Base-by-base conservation (phyloP, 2,888 invertebrate species). In the Labia minor region DNA sequence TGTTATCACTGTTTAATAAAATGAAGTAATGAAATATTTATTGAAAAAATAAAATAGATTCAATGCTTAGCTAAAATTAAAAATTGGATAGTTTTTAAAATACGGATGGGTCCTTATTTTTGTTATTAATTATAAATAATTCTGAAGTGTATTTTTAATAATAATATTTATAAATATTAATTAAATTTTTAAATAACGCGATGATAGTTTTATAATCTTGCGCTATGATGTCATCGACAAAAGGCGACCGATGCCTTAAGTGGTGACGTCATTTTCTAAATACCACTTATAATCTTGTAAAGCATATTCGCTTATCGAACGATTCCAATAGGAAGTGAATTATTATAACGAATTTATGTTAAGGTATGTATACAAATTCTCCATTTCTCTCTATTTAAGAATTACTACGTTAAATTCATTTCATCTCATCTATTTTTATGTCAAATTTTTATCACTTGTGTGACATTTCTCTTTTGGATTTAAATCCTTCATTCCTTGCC, bases 261-360 rank as follows among this genome's bases (percentile, higher is more conserved):
- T 49, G 49, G 16, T 49, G 49, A 49, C 49, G 49, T 49, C 49
- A 49, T 16, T 49, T 49, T 49, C 49, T 49, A 49, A 49, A 49
- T 49, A 49, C 6, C 6, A 8, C 49, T 49, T 26, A 3, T 49
- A 49, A 49, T 49, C 49, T n/a, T 49, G 49, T 14, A 11, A 16
- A 49, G 49, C n/a, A 49, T 3, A n/a, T 49, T 8, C 26, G 8
- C 14, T 49, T 49, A 49, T 49, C 49, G 49, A 49, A 49, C 49
- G 49, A 49, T 26, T 26, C 26, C 4, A 26, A 26, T 6, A 26
- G 2, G 16, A 14, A n/a, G 6, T 14, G n/a, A 14, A 8, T 3
- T n/a, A n/a, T 49, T 49, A n/a, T 49, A 11, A 3, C 14, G 49
- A 14, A 49, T 49, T 49, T 49, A 49, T 49, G 49, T 49, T 49